Evolutionary conservation across 2,888 invertebrate genomes (phyloP), one percentile per base, ranked within the genome.

Genomic region (Dynastes tityus): DNA sequence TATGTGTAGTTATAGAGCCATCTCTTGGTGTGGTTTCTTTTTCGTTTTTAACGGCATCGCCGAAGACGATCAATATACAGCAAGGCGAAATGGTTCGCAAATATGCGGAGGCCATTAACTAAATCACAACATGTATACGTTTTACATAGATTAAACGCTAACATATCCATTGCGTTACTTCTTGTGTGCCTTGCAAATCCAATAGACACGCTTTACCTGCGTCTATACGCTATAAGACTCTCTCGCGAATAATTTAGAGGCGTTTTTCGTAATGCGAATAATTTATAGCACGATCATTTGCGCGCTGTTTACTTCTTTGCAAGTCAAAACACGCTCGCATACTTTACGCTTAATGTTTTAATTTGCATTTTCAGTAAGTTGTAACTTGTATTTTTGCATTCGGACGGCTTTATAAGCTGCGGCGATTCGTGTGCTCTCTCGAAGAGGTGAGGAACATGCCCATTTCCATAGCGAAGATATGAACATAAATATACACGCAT

Each of bases 361-460:
- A 73, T 73, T 73, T 73, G 73, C 73, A 73, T 73, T 61, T 73
- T 73, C 68, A 68, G 68, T 68, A 51, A 68, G 68, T 27, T n/a
- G 51, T 68, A 49, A 51, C n/a, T 29, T 27, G 29, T 51, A 68
- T 49, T 68, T 68, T 68, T 51, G 51, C 51, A 29, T 9, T 51
- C 29, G 68, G 51, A 68, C 51, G 68, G 51, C 51, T 68, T 68
- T 68, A 68, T 68, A 51, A 51, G 29, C 4, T 11, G 29, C 13
- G 27, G 27, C 29, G 63, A 16, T 58, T 22, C 22, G 55, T 4
- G n/a, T 22, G 16, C 16, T 4, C 22, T 2, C 22, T 58, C 22
- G 55, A 22, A 5, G 55, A 58, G 22, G 6, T 9, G 16, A 58
- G 9, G 22, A 58, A 58, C 22, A 58, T 22, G 22, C 55, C n/a